Evolutionary conservation across 2,113 vertebrate genomes (phyloP).

Genomic region (Eudorcas thomsonii): DNA sequence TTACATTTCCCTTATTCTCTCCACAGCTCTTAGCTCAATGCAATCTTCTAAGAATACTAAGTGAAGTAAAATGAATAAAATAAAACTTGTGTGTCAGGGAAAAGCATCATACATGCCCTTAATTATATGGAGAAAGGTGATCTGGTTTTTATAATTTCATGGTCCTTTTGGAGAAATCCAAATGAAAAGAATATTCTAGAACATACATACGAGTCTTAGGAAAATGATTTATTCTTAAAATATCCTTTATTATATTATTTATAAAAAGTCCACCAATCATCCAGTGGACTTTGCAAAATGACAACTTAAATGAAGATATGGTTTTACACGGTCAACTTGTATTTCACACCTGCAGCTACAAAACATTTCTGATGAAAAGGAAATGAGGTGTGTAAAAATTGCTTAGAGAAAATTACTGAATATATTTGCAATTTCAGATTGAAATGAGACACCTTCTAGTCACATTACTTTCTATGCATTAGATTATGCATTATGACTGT

Average conservation of each 20-base stretch:
- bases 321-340: background rate
- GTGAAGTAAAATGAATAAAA: background rate
- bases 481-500: conserved; percentile 7
- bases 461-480: background rate
- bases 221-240: background rate
- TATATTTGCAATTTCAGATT: background rate
- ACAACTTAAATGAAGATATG: background rate
- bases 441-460: background rate
- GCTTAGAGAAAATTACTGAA: conserved; percentile 40
- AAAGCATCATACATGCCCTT: background rate
- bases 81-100: background rate
- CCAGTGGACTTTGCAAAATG: background rate
- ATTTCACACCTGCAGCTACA: conserved; percentile 19
- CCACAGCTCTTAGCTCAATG: background rate
- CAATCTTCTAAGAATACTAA: background rate
- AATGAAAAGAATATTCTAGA: background rate
- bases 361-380: conserved; percentile 31
- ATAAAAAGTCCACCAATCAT: background rate
- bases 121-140: background rate
- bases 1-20: background rate
- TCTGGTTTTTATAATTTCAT: conserved; percentile 1
- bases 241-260: conserved; percentile 1
- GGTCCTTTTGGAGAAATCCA: background rate
- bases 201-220: background rate
- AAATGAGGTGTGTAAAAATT: conserved; percentile 24